Conservation (phyloP, 2,888 invertebrate genomes). For the Odontothrips loti region DNA sequence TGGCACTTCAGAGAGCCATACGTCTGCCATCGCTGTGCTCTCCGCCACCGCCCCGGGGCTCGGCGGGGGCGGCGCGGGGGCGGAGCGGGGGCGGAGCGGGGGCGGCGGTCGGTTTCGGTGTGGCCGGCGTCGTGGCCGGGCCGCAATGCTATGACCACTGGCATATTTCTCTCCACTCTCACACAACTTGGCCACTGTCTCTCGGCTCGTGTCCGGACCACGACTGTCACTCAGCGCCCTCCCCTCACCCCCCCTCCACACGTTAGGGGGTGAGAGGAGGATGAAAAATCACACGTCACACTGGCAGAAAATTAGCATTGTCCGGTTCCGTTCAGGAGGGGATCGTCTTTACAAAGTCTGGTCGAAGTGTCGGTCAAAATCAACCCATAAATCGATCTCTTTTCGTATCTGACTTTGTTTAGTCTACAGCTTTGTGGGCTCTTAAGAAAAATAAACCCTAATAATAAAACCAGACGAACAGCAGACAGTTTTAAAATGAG, state of each 20-base stretch:
- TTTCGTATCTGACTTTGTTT: too few relatives aligned
- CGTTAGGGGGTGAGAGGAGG: background rate
- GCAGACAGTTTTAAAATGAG: too few relatives aligned
- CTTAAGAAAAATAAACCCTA: too few relatives aligned
- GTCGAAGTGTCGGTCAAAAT: too few relatives aligned
- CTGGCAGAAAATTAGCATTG: too few relatives aligned
- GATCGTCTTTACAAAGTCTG: too few relatives aligned
- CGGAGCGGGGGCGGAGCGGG: background rate
- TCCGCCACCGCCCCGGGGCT: background rate
- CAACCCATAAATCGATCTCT: too few relatives aligned
- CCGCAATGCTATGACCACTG: slow-evolving; percentile 9
- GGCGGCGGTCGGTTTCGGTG: background rate
- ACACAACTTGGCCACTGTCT: background rate
- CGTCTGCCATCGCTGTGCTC: slow-evolving; percentile 12
- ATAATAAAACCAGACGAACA: too few relatives aligned
- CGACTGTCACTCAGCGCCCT: background rate
- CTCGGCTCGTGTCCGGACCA: background rate
- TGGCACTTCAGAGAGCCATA: slow-evolving; percentile 24
- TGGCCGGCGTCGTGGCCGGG: background rate
- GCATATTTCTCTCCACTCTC: background rate
- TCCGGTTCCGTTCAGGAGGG: too few relatives aligned
- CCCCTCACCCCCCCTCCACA: background rate
- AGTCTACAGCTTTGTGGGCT: too few relatives aligned
- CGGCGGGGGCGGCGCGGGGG: background rate
- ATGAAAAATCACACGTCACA: too few relatives aligned